These are phyloP conservation scores for Chionoecetes opilio DNA, from an alignment of 1,140 invertebrate species.

Conservation along the genomic window DNA sequence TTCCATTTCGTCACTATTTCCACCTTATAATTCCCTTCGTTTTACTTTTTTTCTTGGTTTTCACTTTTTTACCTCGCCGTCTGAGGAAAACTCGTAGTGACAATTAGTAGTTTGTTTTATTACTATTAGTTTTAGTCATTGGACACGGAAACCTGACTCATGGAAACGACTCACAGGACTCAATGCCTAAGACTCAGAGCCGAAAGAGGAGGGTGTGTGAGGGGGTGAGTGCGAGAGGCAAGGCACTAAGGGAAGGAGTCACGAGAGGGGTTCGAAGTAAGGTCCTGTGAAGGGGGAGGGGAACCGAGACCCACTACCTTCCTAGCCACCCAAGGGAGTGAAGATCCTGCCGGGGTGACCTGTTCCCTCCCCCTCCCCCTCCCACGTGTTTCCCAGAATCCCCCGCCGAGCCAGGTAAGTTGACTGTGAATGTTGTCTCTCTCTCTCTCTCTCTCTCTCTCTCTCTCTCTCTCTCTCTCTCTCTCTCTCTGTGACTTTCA, in stretches of 20 bases:
- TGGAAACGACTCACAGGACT: not conserved
- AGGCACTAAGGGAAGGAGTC: not conserved
- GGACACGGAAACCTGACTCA: not conserved
- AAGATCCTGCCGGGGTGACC: not conserved
- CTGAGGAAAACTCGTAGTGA: not conserved
- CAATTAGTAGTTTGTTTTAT: not conserved
- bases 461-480: too few relatives aligned
- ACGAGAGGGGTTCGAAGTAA: not conserved
- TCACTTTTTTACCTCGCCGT: not conserved
- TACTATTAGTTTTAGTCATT: not conserved
- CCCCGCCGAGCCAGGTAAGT: not conserved
- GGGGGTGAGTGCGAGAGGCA: not conserved
- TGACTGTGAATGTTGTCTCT: not conserved
- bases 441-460: too few relatives aligned
- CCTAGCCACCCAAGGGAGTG: not conserved
- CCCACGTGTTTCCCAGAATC: conserved; percentile 24
- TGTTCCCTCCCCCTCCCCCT: not conserved
- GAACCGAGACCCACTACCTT: not conserved
- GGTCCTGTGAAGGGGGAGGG: not conserved
- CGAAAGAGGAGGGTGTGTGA: not conserved
- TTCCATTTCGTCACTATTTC: not conserved
- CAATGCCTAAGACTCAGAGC: not conserved
- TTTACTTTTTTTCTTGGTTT: not conserved
- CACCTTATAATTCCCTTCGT: not conserved
- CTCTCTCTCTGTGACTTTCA: too few relatives aligned